Evolutionary conservation across 2,113 vertebrate genomes (phyloP).

Genomic region (Puma concolor): DNA sequence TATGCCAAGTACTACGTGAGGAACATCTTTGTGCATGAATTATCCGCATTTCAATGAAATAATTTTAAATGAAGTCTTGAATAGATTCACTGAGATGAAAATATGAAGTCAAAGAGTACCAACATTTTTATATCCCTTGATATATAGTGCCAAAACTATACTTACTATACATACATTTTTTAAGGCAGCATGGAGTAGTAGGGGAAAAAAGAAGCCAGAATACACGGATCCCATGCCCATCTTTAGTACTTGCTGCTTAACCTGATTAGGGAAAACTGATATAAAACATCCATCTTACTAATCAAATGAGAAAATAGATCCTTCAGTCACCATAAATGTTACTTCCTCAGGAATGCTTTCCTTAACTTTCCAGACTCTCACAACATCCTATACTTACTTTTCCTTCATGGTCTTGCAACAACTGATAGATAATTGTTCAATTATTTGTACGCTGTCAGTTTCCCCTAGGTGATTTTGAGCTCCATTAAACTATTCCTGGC

Average conservation of each 20-base stretch:
- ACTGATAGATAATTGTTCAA: not conserved
- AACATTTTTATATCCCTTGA: not conserved
- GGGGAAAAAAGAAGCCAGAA: not conserved
- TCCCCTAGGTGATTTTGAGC: not conserved
- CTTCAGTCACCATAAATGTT: constrained; percentile 19
- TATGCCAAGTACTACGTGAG: not conserved
- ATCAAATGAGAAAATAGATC: not conserved
- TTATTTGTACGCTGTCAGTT: not conserved
- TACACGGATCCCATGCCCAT: not conserved
- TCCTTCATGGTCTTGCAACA: not conserved
- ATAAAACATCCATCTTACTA: not conserved
- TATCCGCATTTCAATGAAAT: not conserved
- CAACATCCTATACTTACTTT: not conserved
- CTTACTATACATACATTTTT: not conserved
- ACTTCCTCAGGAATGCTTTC: not conserved
- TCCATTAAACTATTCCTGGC: constrained; percentile 57
- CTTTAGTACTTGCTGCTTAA: not conserved
- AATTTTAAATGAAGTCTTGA: not conserved
- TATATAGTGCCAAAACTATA: not conserved
- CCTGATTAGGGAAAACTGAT: constrained; percentile 10
- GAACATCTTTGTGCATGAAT: constrained; percentile 17
- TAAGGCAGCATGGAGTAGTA: not conserved
- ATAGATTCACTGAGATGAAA: constrained; percentile 4
- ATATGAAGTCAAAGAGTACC: not conserved
- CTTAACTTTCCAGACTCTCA: constrained; percentile 20